Evolutionary conservation across 1,140 invertebrate species (phyloP).

Genomic region (Pseudomyrmex pallidus): DNA sequence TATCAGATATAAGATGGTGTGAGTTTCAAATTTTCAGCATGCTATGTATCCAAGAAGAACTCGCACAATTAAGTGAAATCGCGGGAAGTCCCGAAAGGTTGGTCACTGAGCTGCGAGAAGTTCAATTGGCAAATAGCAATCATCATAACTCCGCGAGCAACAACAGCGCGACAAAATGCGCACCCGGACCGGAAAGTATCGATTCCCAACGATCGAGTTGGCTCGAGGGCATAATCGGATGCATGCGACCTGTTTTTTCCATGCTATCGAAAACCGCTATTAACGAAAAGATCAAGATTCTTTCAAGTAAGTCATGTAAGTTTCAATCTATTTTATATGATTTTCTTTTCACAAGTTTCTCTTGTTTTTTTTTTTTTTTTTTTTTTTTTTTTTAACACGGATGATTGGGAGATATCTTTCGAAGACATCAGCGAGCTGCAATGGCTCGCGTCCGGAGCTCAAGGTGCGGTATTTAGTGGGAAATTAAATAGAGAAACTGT

Average conservation of each 20-base stretch:
- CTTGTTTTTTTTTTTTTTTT: not conserved
- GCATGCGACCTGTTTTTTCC: constrained; percentile 93
- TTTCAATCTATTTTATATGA: not conserved
- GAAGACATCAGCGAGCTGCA: constrained; percentile 96
- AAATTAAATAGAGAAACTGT: constrained; percentile 93
- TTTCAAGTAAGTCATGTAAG: constrained; percentile 80
- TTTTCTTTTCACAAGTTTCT: constrained; percentile 48
- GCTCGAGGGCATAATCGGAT: constrained; percentile 94
- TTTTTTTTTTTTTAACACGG: constrained; percentile 79
- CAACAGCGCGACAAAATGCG: constrained; percentile 78
- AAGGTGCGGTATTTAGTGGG: constrained; percentile 98
- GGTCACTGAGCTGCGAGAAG: constrained; percentile 77
- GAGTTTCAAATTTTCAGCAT: constrained; percentile 85
- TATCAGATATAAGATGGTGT: not conserved
- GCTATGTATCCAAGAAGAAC: constrained; percentile 89
- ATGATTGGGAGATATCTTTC: constrained; percentile 98
- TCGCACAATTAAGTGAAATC: constrained; percentile 86
- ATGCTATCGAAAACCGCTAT: constrained; percentile 92
- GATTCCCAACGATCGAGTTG: constrained; percentile 88
- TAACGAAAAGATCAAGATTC: constrained; percentile 88
- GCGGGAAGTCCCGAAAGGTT: constrained; percentile 74
- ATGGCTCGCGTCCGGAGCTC: constrained; percentile 97
- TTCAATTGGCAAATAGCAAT: constrained; percentile 81
- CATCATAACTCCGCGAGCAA: constrained; percentile 79
- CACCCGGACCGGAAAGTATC: constrained; percentile 75